Evolutionary conservation across 2,888 invertebrate species (phyloP).

Genomic region (Leucophenga maculata): DNA sequence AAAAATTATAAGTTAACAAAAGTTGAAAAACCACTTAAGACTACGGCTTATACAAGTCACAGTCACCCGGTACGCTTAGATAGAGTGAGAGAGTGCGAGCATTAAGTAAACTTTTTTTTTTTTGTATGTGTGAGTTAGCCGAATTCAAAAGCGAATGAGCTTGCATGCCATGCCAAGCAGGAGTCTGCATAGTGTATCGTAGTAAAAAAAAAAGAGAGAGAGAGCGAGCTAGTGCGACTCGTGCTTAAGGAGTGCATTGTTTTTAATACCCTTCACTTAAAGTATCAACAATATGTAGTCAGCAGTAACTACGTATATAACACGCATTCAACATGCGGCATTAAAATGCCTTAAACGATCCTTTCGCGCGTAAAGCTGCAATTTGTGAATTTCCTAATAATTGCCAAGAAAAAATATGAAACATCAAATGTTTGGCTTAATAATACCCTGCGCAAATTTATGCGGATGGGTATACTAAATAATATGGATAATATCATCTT

Average conservation of each 20-base stretch:
- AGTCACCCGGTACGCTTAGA: background rate
- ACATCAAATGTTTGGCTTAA: too few species aligned
- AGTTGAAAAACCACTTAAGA: conserved; percentile 66
- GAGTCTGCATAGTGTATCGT: conserved; percentile 50
- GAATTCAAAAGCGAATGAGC: conserved; percentile 21
- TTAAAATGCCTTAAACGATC: too few species aligned
- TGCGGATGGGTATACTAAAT: too few species aligned
- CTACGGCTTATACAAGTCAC: conserved; percentile 8
- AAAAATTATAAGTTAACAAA: conserved; percentile 38
- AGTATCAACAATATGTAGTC: too few species aligned
- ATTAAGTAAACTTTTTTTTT: background rate
- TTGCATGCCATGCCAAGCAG: conserved; percentile 39
- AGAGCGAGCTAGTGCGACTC: conserved; percentile 35
- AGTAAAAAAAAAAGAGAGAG: conserved; percentile 24
- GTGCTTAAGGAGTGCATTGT: conserved; percentile 45
- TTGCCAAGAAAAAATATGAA: too few species aligned
- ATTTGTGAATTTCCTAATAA: too few species aligned
- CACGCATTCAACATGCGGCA: too few species aligned
- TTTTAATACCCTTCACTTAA: too few species aligned
- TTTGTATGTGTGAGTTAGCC: background rate
- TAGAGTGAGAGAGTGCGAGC: conserved; percentile 28
- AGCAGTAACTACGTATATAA: too few species aligned
- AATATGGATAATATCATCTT: too few species aligned
- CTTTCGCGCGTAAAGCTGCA: too few species aligned
- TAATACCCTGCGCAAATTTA: too few species aligned